Conservation (phyloP, 2,797 vertebrate genomes). For the Leucoraja ocellata region DNA sequence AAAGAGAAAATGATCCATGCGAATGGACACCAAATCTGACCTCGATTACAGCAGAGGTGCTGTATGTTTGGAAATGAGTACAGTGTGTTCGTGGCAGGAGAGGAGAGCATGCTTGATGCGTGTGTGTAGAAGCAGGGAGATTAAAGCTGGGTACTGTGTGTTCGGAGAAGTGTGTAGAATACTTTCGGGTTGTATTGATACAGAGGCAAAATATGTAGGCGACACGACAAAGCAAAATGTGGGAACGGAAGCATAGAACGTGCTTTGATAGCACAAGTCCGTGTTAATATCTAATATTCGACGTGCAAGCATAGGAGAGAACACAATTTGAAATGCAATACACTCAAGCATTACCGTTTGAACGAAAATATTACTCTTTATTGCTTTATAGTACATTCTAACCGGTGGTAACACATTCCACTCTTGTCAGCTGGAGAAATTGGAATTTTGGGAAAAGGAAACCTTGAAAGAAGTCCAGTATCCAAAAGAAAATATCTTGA, state of each 20-base stretch:
- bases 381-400: too few species aligned
- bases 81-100: background rate
- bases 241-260: background rate
- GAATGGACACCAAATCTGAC: slow-evolving; percentile 14
- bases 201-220: background rate
- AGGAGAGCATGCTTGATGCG: too few species aligned
- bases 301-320: too few species aligned
- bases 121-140: background rate
- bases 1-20: slow-evolving; percentile 17
- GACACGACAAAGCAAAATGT: too few species aligned
- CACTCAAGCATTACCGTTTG: too few species aligned
- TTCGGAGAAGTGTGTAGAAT: background rate
- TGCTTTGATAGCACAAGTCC: background rate
- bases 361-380: too few species aligned
- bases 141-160: background rate
- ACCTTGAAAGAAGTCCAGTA: too few species aligned
- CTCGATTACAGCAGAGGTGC: background rate
- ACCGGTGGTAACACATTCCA: background rate
- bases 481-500: too few species aligned
- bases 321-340: too few species aligned
- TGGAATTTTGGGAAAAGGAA: background rate
- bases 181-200: too few species aligned
- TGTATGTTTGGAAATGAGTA: background rate
- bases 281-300: background rate
- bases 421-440: background rate